phyloP scores from a whole-genome alignment of 2,888 invertebrate species.

The Creontiades dilutus region DNA sequence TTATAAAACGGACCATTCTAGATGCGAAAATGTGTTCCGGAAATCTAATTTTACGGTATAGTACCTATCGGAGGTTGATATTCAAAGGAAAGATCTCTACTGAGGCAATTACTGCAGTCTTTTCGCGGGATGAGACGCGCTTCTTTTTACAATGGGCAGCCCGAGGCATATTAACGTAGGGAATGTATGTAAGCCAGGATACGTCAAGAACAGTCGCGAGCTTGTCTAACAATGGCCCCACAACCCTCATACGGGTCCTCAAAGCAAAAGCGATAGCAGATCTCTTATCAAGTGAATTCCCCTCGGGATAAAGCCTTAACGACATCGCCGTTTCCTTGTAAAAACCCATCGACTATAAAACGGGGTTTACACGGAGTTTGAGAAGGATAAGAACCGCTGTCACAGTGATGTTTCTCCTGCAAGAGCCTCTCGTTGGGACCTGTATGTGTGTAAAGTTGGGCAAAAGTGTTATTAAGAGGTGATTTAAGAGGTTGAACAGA shows the following conservation, averaged over 20 bases:
- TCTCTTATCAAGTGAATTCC: constrained; percentile 44
- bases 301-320: constrained; percentile 40
- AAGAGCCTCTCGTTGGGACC: not conserved
- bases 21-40: not conserved
- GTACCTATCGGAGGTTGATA: not conserved
- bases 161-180: constrained; percentile 24
- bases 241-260: constrained; percentile 49
- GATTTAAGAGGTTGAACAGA: too few relatives aligned
- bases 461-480: too few relatives aligned
- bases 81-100: not conserved
- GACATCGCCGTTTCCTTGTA: constrained; percentile 28
- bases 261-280: constrained; percentile 35
- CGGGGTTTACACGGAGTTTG: constrained; percentile 12
- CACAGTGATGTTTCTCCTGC: not conserved
- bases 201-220: constrained; percentile 44
- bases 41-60: not conserved
- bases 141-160: constrained; percentile 45
- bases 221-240: constrained; percentile 36
- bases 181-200: constrained; percentile 32
- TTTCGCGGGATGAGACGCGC: constrained; percentile 2
- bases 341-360: constrained; percentile 45
- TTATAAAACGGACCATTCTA: too few relatives aligned
- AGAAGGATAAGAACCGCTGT: not conserved
- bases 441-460: too few relatives aligned
- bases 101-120: constrained; percentile 39